Base-by-base conservation (phyloP, 2,797 vertebrate genomes). In the Nannoperca obscura region DNA sequence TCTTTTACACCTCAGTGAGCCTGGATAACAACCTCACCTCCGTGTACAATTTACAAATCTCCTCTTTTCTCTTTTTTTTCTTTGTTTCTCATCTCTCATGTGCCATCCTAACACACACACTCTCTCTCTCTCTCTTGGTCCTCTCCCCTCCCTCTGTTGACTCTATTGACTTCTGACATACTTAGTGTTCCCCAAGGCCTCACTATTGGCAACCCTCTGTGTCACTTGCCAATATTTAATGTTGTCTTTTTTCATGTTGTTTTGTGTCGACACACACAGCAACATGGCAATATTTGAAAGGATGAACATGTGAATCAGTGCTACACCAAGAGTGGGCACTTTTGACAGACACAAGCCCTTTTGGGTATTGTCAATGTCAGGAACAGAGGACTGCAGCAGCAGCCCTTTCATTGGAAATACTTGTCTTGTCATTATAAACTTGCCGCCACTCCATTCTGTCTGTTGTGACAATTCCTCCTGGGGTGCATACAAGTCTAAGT, bases 121-220 rank as follows among this genome's bases (percentile, higher is more conserved):
- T 47, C 9, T 46, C 59, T 27, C 24, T 49, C 32, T 64, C 58
- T 55, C 53, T 77, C 40, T 71, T 76, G 72, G 46, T 40, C 63
- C 49, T 65, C 74, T 61, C 32, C 19, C 64, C 46, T 59, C 63
- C 47, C 64, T 83, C 80, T 63, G 66, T 50, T 65, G 52, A 73
- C 82, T 85, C 78, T 74, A 55, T 90, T 90, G 82, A 74, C 74
- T 80, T 61, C 62, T 71, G 75, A 84, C 86, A 90, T 92, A 85
- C 86, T 87, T 87, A 72, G 76, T 71, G 83, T 74, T 80, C 74
- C 84, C 68, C 55, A 61, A 42, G 71, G 86, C 81, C 46, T 93
- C 91, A 85, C 92, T 84, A 80, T 47, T 89, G 85, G 90, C 90
- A 95, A 93, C 91, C 71, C 65, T 86, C 76, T 81, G 71, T 13